A percentile compares a stretch with the other conserved stretches of the same genome.
Evolutionary conservation across 2,113 vertebrate species (phyloP).

Genomic region (Nyctereutes procyonoides): DNA sequence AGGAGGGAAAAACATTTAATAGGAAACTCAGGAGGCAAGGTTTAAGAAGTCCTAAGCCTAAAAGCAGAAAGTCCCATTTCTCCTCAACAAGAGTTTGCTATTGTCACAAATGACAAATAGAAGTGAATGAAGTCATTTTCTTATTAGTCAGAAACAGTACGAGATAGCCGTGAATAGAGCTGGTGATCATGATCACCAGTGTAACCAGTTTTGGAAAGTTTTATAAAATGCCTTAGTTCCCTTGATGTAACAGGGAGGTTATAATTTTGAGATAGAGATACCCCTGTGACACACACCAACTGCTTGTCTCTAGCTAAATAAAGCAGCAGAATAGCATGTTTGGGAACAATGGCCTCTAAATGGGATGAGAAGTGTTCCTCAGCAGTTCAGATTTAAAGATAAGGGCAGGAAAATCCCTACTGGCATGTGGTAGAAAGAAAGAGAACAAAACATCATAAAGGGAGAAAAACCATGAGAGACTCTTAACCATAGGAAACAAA

Average conservation of each 20-base stretch:
- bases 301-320: neutral
- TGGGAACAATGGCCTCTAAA: neutral
- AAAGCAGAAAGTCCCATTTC: constrained; percentile 22
- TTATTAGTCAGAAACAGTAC: neutral
- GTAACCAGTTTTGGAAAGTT: constrained; percentile 8
- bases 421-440: neutral
- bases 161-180: neutral
- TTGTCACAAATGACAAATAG: neutral
- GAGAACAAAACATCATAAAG: neutral
- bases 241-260: constrained; percentile 31
- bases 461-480: too few species aligned
- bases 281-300: neutral
- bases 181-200: neutral
- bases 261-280: constrained; percentile 27
- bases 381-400: constrained; percentile 6
- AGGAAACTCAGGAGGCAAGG: neutral
- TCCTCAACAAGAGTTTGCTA: neutral
- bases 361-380: neutral
- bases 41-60: neutral
- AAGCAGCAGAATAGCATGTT: neutral
- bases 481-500: too few species aligned
- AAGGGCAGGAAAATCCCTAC: neutral
- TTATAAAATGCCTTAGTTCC: neutral
- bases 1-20: neutral
- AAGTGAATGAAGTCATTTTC: neutral